Evolutionary conservation across 2,888 invertebrate genomes (phyloP), one percentile per base, ranked within the genome.

Genomic region (Drosophila silvestris): DNA sequence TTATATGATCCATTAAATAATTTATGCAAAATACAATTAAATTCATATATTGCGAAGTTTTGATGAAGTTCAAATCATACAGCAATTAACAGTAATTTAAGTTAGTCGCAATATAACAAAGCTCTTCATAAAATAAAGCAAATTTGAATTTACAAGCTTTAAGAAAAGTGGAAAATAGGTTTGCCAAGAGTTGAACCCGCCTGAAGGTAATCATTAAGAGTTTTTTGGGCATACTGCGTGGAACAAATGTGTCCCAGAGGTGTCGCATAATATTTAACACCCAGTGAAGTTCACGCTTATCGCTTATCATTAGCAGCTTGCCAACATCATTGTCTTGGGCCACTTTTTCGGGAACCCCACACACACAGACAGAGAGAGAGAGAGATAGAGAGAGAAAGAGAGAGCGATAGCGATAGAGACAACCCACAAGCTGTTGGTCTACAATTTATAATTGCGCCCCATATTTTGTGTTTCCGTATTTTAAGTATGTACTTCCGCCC

Each of bases 211-310:
- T 70, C 70, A 77, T 74, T 77, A 60, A 10, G 70, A 73, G 52
- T 37, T 67, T 62, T 41, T 50, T 28, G 52, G 70, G 70, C 79
- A 79, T 68, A 58, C 51, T 26, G 52, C 26, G 47, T 76, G 80
- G 69, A 79, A 85, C 77, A 30, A 75, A 77, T 70, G 75, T 51
- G 66, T 72, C 83, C 85, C 83, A 41, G 56, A 85, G 83, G 85
- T 78, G 80, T 75, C 78, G 83, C 80, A 85, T 85, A 84, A 82
- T 85, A 85, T 82, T 84, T 84, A 84, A 83, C 86, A 86, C 79
- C 70, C 81, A 65, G 68, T 77, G 77, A 77, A 77, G 74, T 81
- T 81, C 74, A 74, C 60, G 78, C 61, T 81, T 81, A 81, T 81
- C 82, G 81, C 78, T 79, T 81, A 80, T 81, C 80, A 80, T 80